Conservation (phyloP, 2,113 vertebrate species). For the Hemiscyllium ocellatum region DNA sequence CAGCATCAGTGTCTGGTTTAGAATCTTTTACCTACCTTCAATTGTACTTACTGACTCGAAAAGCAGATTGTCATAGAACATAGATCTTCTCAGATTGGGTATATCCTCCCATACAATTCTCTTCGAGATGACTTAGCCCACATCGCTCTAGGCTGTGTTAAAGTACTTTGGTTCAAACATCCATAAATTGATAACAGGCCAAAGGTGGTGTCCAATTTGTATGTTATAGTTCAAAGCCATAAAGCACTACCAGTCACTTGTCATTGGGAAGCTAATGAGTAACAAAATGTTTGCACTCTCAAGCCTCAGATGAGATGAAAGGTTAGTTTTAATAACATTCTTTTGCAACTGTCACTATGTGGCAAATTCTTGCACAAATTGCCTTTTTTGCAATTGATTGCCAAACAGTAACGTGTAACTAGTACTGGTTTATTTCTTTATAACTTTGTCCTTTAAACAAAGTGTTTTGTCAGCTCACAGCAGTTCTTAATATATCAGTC, state of each 20-base stretch:
- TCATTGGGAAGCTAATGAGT: conserved; percentile 5
- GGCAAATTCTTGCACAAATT: background rate
- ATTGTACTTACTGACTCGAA: background rate
- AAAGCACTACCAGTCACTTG: background rate
- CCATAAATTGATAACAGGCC: background rate
- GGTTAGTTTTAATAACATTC: background rate
- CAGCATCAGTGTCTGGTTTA: background rate
- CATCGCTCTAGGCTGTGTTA: background rate
- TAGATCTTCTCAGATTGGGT: background rate
- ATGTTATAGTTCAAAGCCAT: background rate
- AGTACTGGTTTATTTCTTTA: background rate
- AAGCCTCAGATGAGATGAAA: background rate
- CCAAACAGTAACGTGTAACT: background rate
- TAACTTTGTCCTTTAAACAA: conserved; percentile 22
- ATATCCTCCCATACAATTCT: background rate
- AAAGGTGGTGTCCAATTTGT: background rate
- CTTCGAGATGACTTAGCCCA: background rate
- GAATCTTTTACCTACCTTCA: background rate
- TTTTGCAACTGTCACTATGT: background rate
- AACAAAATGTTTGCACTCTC: background rate
- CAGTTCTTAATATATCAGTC: background rate
- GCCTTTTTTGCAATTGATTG: background rate
- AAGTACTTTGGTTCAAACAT: background rate
- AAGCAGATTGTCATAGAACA: background rate
- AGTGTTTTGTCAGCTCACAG: background rate